A percentile compares a stretch with the other conserved stretches of the same genome.
Conservation (phyloP, 2,113 vertebrate species). For the Aegotheles bennettii region DNA sequence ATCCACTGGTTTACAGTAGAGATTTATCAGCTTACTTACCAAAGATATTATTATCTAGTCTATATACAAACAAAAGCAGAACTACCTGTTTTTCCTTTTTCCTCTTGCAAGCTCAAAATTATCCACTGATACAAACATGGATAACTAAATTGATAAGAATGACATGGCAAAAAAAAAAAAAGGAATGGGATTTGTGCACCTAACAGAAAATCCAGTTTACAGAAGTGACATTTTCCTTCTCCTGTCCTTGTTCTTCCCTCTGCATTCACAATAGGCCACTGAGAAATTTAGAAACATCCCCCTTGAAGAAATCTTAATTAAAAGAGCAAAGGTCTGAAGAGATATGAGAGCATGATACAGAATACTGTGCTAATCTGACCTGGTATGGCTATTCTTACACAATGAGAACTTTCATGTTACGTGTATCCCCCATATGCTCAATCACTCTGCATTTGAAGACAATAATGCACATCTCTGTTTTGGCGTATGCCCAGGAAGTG, state of each 20-base stretch:
- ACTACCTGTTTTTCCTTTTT: not conserved
- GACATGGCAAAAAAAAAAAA: not conserved
- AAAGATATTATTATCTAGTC: not conserved
- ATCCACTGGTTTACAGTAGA: not conserved
- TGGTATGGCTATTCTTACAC: not conserved
- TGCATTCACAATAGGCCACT: not conserved
- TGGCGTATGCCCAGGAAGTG: not conserved
- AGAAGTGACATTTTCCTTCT: not conserved
- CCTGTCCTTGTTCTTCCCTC: not conserved
- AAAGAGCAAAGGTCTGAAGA: not conserved
- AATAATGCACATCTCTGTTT: slow-evolving; percentile 9
- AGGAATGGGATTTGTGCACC: not conserved
- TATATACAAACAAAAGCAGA: not conserved
- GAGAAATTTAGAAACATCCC: not conserved
- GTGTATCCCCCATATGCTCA: not conserved
- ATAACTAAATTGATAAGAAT: not conserved
- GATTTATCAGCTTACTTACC: not conserved
- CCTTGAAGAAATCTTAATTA: not conserved
- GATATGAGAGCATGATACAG: not conserved
- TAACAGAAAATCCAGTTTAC: not conserved
- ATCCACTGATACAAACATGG: not conserved
- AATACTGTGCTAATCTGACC: not conserved
- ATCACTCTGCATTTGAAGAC: slow-evolving; percentile 12
- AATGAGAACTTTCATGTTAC: not conserved
- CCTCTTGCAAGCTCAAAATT: not conserved